Conservation (phyloP, 2,113 vertebrate species). For the Aphyosemion australe region DNA sequence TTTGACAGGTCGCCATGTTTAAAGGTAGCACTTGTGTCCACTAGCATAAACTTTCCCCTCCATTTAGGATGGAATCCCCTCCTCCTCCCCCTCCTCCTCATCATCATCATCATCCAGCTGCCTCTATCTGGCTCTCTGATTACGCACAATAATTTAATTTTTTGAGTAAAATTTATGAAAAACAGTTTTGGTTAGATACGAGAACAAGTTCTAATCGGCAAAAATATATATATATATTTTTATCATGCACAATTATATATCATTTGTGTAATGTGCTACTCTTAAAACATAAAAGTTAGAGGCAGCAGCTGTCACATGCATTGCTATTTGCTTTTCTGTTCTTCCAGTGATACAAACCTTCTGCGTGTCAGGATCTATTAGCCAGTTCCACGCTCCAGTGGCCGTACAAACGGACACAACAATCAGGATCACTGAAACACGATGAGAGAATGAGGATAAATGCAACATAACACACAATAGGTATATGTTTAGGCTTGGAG, state of each 20-base stretch:
- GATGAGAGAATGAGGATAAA: not conserved
- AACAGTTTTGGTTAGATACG: no score
- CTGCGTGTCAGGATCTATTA: constrained; percentile 98
- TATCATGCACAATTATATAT: not conserved
- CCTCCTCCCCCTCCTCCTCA: no score
- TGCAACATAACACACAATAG: not conserved
- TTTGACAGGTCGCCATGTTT: no score
- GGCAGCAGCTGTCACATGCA: not conserved
- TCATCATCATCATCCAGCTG: no score
- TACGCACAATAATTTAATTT: no score
- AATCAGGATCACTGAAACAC: constrained; percentile 92
- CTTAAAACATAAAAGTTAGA: not conserved
- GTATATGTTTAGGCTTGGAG: not conserved
- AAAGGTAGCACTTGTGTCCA: no score
- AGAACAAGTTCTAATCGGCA: no score
- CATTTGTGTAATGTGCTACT: not conserved
- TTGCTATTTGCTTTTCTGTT: not conserved
- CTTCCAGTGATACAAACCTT: constrained; percentile 80
- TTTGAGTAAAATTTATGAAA: no score
- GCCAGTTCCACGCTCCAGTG: constrained; percentile 99
- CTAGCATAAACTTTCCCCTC: no score
- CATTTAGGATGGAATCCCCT: no score
- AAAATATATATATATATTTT: no score
- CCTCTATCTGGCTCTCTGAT: no score
- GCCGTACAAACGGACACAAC: constrained; percentile 98